phyloP scores from a whole-genome alignment of 2,888 invertebrate species.

The Scaptomyza reducta region DNA sequence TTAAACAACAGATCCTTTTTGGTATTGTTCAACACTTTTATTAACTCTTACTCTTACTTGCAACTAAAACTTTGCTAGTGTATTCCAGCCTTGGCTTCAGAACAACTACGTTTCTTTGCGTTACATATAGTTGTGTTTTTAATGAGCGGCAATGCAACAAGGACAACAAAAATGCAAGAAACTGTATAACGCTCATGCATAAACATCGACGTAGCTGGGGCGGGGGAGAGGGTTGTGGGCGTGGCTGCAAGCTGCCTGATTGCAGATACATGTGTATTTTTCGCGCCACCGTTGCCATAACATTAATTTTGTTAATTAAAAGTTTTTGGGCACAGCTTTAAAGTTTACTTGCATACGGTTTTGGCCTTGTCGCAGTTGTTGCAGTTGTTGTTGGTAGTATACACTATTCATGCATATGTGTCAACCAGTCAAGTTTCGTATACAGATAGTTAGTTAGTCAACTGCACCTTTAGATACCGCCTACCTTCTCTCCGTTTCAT shows the following conservation, averaged over 20 bases:
- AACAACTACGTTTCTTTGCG: constrained; percentile 1
- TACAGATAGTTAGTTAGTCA: constrained; percentile 27
- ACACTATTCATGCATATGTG: constrained; percentile 33
- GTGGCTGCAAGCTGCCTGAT: constrained; percentile 53
- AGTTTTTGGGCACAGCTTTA: constrained; percentile 73
- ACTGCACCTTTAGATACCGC: constrained; percentile 3
- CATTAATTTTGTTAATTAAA: constrained; percentile 81
- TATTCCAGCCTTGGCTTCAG: not conserved
- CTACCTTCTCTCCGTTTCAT: not conserved
- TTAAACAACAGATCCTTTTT: too few species aligned
- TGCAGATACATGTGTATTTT: constrained; percentile 25
- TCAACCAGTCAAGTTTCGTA: constrained; percentile 13
- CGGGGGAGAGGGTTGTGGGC: too few species aligned
- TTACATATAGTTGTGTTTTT: constrained; percentile 42
- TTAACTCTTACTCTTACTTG: not conserved
- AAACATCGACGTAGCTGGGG: constrained; percentile 63
- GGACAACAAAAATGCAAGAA: constrained; percentile 12
- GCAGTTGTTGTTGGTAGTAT: not conserved
- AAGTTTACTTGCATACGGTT: constrained; percentile 58
- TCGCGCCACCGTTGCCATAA: constrained; percentile 59
- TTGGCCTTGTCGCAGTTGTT: constrained; percentile 73
- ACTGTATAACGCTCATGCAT: constrained; percentile 62
- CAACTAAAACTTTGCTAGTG: not conserved
- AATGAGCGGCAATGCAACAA: constrained; percentile 49
- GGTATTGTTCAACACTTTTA: too few species aligned